phyloP scores from a whole-genome alignment of 2,113 vertebrate species.

The Chaetodon auriga region DNA sequence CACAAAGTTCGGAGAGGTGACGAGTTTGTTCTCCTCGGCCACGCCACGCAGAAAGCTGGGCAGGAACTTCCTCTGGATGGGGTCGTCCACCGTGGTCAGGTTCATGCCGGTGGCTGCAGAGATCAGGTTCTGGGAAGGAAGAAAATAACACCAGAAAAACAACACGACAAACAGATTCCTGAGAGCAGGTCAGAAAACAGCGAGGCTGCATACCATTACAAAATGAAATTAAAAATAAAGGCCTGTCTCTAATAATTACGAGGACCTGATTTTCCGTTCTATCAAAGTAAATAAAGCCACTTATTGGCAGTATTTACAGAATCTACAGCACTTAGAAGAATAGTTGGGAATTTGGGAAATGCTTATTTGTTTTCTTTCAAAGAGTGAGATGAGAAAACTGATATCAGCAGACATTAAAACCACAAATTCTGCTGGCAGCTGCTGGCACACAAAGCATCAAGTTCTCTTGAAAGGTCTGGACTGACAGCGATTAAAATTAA shows the following conservation, averaged over 20 bases:
- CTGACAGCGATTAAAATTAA: too few species aligned
- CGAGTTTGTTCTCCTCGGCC: constrained; percentile 97
- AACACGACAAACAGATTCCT: background rate
- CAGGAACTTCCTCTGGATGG: constrained; percentile 96
- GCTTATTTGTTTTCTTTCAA: too few species aligned
- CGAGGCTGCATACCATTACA: background rate
- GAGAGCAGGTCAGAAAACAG: background rate
- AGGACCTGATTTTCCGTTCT: too few species aligned
- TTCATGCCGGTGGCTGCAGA: constrained; percentile 98
- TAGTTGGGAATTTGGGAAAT: too few species aligned
- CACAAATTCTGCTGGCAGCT: too few species aligned
- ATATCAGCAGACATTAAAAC: too few species aligned
- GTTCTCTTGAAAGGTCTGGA: too few species aligned
- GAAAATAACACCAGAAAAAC: fast-evolving
- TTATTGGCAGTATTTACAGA: too few species aligned
- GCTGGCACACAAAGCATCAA: too few species aligned
- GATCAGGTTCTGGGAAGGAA: constrained; percentile 91
- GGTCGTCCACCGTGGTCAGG: constrained; percentile 96
- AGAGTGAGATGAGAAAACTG: too few species aligned
- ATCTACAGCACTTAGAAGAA: too few species aligned
- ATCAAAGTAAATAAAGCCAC: too few species aligned
- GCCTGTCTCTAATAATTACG: background rate
- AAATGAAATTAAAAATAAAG: background rate
- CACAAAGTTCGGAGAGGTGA: constrained; percentile 97
- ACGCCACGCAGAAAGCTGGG: constrained; percentile 96